These are phyloP conservation scores for Micrasema minimum DNA, from an alignment of 1,140 invertebrate genomes.

Conservation along the genomic window DNA sequence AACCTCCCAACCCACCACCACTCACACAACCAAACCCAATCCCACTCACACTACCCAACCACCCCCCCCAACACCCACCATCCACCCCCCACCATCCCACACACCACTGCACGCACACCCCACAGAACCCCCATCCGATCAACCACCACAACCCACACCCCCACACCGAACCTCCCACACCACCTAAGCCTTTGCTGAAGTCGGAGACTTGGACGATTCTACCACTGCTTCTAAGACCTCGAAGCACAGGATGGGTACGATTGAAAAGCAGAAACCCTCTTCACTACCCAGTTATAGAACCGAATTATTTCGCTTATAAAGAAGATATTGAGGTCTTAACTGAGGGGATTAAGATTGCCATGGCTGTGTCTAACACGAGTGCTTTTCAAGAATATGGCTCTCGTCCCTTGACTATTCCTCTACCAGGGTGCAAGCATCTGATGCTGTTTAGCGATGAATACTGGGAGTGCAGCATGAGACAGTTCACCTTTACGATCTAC, in stretches of 20 bases:
- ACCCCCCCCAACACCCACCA: no score
- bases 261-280: constrained; percentile 82
- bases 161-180: no score
- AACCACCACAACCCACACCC: no score
- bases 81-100: no score
- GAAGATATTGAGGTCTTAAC: constrained; percentile 80
- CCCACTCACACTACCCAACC: no score
- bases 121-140: no score
- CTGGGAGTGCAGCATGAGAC: constrained; percentile 84
- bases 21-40: no score
- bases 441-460: constrained; percentile 83
- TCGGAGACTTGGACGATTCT: constrained; percentile 87
- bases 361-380: constrained; percentile 80
- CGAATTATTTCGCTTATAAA: constrained; percentile 88
- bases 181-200: constrained; percentile 80
- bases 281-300: constrained; percentile 87
- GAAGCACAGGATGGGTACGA: constrained; percentile 84
- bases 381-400: constrained; percentile 86
- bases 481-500: constrained; percentile 88
- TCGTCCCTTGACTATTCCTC: constrained; percentile 77
- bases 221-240: constrained; percentile 82
- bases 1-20: no score
- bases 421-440: constrained; percentile 82
- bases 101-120: no score
- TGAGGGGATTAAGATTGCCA: constrained; percentile 84